Evolutionary conservation across 1,140 invertebrate species (phyloP).

Genomic region (Vanessa tameamea): DNA sequence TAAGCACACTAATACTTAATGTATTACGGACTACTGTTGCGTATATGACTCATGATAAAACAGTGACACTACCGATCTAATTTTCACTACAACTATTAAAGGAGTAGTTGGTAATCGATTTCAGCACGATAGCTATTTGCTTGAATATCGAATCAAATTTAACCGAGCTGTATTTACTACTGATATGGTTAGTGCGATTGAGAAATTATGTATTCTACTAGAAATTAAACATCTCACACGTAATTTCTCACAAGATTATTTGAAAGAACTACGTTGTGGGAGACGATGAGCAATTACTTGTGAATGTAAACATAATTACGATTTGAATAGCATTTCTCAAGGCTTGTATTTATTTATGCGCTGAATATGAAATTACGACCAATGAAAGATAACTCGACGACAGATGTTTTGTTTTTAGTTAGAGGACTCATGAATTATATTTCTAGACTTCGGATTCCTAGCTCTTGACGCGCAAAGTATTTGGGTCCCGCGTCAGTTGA

Average conservation of each 20-base stretch:
- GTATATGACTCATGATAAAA: slow-evolving; percentile 29
- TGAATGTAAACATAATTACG: slow-evolving; percentile 40
- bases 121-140: neutral
- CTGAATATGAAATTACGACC: slow-evolving; percentile 9
- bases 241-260: slow-evolving; percentile 1
- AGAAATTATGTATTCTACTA: slow-evolving; percentile 1
- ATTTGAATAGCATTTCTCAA: slow-evolving; percentile 49
- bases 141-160: neutral
- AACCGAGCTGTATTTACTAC: neutral
- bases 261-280: neutral
- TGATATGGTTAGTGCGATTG: neutral
- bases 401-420: slow-evolving; percentile 40
- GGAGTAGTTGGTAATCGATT: slow-evolving; percentile 6
- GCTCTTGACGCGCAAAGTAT: slow-evolving; percentile 53
- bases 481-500: slow-evolving; percentile 66
- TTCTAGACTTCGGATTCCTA: slow-evolving; percentile 44
- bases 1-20: slow-evolving; percentile 55
- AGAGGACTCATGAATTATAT: slow-evolving; percentile 36
- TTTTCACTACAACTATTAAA: slow-evolving; percentile 9
- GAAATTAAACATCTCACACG: slow-evolving; percentile 1
- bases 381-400: slow-evolving; percentile 34
- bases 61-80: slow-evolving; percentile 1
- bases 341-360: slow-evolving; percentile 24
- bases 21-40: slow-evolving; percentile 50
- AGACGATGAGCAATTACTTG: slow-evolving; percentile 47